These are phyloP conservation scores for Lochmaea crataegi DNA, from an alignment of 2,888 invertebrate genomes.

Conservation along the genomic window DNA sequence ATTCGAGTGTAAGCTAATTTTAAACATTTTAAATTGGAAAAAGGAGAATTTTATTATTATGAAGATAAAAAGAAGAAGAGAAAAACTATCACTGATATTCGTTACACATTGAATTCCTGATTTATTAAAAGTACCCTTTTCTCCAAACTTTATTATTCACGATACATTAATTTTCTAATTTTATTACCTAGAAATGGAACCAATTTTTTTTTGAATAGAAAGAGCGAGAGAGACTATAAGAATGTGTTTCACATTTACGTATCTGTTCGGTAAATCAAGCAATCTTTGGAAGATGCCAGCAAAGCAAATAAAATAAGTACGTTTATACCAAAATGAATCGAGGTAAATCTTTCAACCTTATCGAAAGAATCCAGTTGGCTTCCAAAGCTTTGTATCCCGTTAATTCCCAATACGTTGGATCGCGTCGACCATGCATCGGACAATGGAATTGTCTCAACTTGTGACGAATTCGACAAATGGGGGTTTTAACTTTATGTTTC, in stretches of 20 bases:
- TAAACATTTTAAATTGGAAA: too few relatives aligned
- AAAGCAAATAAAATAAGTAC: conserved; percentile 60
- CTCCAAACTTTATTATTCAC: too few relatives aligned
- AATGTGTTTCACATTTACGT: conserved; percentile 59
- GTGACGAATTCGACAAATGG: conserved; percentile 3
- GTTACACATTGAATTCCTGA: too few relatives aligned
- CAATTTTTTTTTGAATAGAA: conserved; percentile 25
- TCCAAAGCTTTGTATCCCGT: conserved; percentile 63
- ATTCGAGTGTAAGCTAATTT: too few relatives aligned
- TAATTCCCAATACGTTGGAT: conserved; percentile 60
- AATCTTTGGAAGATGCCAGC: conserved; percentile 57
- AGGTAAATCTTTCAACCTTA: conserved; percentile 63
- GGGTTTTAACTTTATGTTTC: background rate
- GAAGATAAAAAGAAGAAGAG: too few relatives aligned
- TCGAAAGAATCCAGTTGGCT: conserved; percentile 62
- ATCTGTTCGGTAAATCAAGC: conserved; percentile 59
- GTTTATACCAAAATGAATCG: conserved; percentile 59
- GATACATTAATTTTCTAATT: conserved; percentile 18
- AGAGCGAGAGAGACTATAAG: conserved; percentile 34
- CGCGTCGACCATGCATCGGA: conserved; percentile 26
- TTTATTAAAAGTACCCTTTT: too few relatives aligned
- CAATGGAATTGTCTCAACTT: conserved; percentile 4
- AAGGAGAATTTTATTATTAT: too few relatives aligned
- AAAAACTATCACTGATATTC: too few relatives aligned
- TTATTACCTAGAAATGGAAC: conserved; percentile 26